Conservation (phyloP, 2,888 invertebrate species). For the Dexiosoma caninum region DNA sequence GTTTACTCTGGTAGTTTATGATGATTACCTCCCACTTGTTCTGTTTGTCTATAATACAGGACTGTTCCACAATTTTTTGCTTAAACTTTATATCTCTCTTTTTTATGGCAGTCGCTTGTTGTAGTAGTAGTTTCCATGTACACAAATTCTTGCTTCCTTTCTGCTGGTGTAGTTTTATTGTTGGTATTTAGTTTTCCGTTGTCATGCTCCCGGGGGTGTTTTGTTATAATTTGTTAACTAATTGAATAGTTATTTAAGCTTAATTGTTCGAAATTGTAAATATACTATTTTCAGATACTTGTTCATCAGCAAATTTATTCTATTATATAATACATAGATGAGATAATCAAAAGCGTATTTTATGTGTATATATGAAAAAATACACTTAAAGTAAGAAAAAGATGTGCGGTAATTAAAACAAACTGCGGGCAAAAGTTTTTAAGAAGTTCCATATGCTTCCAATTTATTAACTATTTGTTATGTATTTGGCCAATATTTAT, state of each 20-base stretch:
- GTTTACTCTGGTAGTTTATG: constrained; percentile 40
- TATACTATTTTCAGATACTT: constrained; percentile 43
- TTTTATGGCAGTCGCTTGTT: constrained; percentile 28
- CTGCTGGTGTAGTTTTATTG: constrained; percentile 13
- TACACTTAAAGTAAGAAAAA: not conserved
- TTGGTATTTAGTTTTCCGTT: constrained; percentile 36
- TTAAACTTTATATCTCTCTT: constrained; percentile 1
- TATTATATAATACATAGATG: not conserved
- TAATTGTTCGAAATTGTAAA: constrained; percentile 58
- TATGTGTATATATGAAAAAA: not conserved
- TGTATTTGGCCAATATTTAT: too few relatives aligned
- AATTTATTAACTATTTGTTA: too few relatives aligned
- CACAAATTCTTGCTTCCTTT: not conserved
- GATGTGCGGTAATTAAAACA: constrained; percentile 10
- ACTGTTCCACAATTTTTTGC: constrained; percentile 15
- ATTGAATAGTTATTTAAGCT: constrained; percentile 63
- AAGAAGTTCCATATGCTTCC: too few relatives aligned
- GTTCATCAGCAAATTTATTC: constrained; percentile 9
- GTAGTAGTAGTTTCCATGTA: not conserved
- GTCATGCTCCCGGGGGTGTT: constrained; percentile 46
- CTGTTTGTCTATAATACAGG: not conserved
- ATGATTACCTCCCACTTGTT: constrained; percentile 34
- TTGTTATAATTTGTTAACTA: constrained; percentile 62
- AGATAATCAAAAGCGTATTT: constrained; percentile 40
- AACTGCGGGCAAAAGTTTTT: too few relatives aligned